Evolutionary conservation across 2,888 invertebrate genomes (phyloP).

Genomic region (Neria commutata): DNA sequence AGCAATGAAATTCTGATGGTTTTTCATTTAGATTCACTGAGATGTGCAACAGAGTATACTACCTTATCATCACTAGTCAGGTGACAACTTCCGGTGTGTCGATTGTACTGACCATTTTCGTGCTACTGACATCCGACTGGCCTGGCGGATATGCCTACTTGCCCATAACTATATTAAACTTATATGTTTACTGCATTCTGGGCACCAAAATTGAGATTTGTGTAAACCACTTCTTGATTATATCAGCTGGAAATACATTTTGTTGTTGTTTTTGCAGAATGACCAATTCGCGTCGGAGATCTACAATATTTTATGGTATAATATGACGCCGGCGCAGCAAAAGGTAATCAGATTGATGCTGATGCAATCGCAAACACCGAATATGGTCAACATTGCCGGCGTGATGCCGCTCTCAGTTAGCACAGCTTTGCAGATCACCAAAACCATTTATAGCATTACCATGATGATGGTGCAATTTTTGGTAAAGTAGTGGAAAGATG

Average conservation of each 20-base stretch:
- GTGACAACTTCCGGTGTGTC: slow-evolving; percentile 32
- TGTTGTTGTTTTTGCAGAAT: slow-evolving; percentile 25
- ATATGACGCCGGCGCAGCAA: slow-evolving; percentile 30
- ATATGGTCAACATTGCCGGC: slow-evolving; percentile 28
- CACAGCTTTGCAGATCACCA: slow-evolving; percentile 43
- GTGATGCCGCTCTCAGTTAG: slow-evolving; percentile 34
- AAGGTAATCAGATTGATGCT: slow-evolving; percentile 34
- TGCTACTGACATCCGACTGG: slow-evolving; percentile 38
- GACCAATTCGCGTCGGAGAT: slow-evolving; percentile 32
- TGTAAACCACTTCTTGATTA: slow-evolving; percentile 25
- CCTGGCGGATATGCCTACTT: slow-evolving; percentile 37
- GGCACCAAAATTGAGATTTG: slow-evolving; percentile 40
- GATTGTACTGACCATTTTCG: slow-evolving; percentile 38
- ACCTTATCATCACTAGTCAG: slow-evolving; percentile 33
- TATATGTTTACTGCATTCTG: slow-evolving; percentile 44
- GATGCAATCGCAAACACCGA: slow-evolving; percentile 29
- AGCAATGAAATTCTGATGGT: neutral
- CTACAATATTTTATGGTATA: slow-evolving; percentile 38
- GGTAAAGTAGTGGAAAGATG: neutral
- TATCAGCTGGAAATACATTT: neutral
- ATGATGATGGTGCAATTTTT: slow-evolving; percentile 40
- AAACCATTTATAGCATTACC: slow-evolving; percentile 47
- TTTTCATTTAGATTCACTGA: slow-evolving; percentile 29
- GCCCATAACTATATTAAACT: slow-evolving; percentile 22
- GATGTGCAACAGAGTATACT: slow-evolving; percentile 34